Conservation (phyloP, 2,888 invertebrate genomes). For the Frankliniella intonsa region DNA sequence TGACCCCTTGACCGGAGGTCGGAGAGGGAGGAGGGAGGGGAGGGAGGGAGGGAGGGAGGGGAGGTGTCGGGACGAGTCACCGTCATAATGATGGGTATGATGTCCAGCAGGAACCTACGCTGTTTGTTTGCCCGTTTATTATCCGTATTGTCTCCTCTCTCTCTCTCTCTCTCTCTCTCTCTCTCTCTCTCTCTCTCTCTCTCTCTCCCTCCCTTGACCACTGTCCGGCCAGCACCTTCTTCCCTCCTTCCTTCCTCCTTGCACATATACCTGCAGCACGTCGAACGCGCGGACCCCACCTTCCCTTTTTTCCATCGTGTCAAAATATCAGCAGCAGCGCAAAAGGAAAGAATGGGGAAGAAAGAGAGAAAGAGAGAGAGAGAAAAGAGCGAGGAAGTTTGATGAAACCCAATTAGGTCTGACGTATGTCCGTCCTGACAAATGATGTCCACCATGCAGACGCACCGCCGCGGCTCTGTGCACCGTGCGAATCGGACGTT, state of each 20-base stretch:
- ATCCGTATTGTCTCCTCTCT: constrained; percentile 18
- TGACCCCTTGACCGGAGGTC: neutral
- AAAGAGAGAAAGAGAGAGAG: neutral
- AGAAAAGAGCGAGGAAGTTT: neutral
- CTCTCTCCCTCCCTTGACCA: neutral
- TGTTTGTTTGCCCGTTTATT: constrained; percentile 25
- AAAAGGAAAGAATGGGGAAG: too few relatives aligned
- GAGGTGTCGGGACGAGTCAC: neutral
- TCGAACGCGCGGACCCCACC: neutral
- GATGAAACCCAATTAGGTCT: neutral
- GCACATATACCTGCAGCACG: neutral
- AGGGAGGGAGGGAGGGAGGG: neutral
- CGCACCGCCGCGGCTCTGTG: neutral
- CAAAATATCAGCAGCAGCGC: neutral
- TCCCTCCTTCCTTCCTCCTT: neutral
- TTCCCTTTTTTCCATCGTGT: neutral
- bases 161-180: neutral
- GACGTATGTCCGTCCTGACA: neutral
- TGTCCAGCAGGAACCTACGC: neutral
- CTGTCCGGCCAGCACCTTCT: neutral
- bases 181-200: neutral
- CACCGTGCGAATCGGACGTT: neutral
- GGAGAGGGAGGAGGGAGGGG: too few relatives aligned
- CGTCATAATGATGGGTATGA: constrained; percentile 25
- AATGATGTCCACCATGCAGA: neutral